A percentile compares a stretch with the other conserved stretches of the same genome.
Evolutionary conservation across 2,797 vertebrate genomes (phyloP).

Genomic region (Pseudochirops cupreus): DNA sequence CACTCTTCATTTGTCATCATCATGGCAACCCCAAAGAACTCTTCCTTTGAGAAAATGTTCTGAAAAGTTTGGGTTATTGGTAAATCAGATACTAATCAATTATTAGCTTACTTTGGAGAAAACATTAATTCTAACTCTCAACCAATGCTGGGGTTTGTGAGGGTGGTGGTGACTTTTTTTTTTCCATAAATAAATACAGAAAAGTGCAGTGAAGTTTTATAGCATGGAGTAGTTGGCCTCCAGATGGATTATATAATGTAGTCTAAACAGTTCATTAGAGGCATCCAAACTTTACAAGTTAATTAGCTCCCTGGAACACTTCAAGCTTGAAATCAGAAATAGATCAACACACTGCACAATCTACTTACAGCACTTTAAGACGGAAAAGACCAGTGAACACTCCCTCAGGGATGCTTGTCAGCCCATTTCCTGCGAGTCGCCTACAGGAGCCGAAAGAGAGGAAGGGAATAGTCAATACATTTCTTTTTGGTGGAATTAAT

Average conservation of each 20-base stretch:
- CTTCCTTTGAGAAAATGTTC: slow-evolving; percentile 2
- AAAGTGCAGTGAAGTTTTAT: slow-evolving; percentile 16
- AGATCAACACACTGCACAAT: slow-evolving; percentile 75
- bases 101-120: neutral
- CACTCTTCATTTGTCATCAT: slow-evolving; percentile 35
- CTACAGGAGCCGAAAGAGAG: slow-evolving; percentile 84
- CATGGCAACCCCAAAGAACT: slow-evolving; percentile 22
- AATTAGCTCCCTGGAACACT: slow-evolving; percentile 80
- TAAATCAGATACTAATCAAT: slow-evolving; percentile 6
- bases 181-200: neutral
- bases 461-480: slow-evolving; percentile 76
- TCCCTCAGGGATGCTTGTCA: slow-evolving; percentile 90
- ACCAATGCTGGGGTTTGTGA: slow-evolving; percentile 26
- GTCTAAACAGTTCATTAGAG: slow-evolving; percentile 19
- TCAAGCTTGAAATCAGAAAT: slow-evolving; percentile 76
- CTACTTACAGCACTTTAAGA: slow-evolving; percentile 92
- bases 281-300: slow-evolving; percentile 72
- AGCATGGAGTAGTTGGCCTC: neutral
- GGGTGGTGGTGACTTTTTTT: neutral
- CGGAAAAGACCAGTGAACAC: slow-evolving; percentile 89
- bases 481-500: slow-evolving; percentile 85
- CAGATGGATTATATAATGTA: neutral
- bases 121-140: slow-evolving; percentile 30
- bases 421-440: slow-evolving; percentile 91
- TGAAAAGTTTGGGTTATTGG: slow-evolving; percentile 9